phyloP scores from a whole-genome alignment of 2,113 vertebrate species.

The Etheostoma cragini region DNA sequence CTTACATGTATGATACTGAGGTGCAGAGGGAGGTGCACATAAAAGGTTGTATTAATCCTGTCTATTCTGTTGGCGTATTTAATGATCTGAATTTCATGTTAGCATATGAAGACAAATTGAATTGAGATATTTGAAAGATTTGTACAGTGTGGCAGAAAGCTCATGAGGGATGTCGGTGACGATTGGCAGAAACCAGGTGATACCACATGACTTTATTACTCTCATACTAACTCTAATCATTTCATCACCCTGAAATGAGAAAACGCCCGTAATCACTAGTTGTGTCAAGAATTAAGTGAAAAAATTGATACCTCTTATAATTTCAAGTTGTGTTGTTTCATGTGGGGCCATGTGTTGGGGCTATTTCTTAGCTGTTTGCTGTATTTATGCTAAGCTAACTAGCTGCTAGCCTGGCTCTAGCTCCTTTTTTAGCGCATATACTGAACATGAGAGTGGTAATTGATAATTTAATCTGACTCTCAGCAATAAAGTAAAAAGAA shows the following conservation, averaged over 20 bases:
- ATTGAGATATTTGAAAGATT: neutral
- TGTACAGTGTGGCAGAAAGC: neutral
- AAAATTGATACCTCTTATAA: too few relatives aligned
- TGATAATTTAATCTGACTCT: too few relatives aligned
- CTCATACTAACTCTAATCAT: too few relatives aligned
- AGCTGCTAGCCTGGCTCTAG: neutral
- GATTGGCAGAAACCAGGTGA: neutral
- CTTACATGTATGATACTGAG: constrained; percentile 21
- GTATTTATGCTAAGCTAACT: neutral
- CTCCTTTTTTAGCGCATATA: too few relatives aligned
- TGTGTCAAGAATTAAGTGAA: too few relatives aligned
- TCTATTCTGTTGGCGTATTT: neutral
- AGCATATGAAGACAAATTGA: neutral
- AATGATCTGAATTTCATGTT: neutral
- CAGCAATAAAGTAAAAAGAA: too few relatives aligned
- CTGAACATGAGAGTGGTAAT: too few relatives aligned
- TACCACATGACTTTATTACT: neutral
- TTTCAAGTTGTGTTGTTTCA: neutral
- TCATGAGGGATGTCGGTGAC: neutral
- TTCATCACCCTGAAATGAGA: too few relatives aligned
- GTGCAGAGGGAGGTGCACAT: neutral
- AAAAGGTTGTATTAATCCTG: neutral
- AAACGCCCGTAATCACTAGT: too few relatives aligned
- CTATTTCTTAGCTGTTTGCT: neutral
- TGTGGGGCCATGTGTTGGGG: too few relatives aligned